Percentiles rank a stretch among this genome's conserved stretches.
phyloP scores from a whole-genome alignment of 2,113 vertebrate species.

The Aegithalos caudatus region DNA sequence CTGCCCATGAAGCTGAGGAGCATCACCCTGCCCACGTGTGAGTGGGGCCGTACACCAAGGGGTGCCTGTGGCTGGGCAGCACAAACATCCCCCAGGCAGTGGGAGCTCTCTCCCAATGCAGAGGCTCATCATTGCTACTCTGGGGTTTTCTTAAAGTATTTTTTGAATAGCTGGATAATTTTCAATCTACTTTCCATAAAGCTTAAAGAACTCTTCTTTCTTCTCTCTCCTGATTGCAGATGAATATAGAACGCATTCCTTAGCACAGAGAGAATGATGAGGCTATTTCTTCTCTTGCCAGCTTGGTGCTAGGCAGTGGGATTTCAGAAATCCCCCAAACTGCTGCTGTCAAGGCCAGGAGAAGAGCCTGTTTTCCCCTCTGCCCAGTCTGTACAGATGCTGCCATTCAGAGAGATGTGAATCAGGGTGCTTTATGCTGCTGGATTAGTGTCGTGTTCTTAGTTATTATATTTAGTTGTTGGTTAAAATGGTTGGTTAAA shows the following conservation, averaged over 20 bases:
- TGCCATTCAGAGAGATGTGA: not conserved
- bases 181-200: not conserved
- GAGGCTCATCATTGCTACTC: not conserved
- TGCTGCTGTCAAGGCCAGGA: not conserved
- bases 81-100: not conserved
- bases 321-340: not conserved
- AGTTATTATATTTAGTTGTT: not conserved
- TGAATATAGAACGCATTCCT: not conserved
- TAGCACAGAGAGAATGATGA: not conserved
- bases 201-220: not conserved
- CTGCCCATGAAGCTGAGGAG: not conserved
- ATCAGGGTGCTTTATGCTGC: not conserved
- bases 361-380: not conserved
- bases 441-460: not conserved
- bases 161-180: not conserved
- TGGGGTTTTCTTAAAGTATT: not conserved
- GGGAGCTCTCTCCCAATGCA: not conserved
- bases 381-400: not conserved
- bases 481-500: not conserved
- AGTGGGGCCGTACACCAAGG: not conserved
- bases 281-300: not conserved
- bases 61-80: not conserved
- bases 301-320: not conserved
- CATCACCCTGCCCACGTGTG: fast-evolving
- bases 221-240: not conserved